phyloP scores from a whole-genome alignment of 92 coral and sea anemone species.

The Epizoanthus stellaris region DNA sequence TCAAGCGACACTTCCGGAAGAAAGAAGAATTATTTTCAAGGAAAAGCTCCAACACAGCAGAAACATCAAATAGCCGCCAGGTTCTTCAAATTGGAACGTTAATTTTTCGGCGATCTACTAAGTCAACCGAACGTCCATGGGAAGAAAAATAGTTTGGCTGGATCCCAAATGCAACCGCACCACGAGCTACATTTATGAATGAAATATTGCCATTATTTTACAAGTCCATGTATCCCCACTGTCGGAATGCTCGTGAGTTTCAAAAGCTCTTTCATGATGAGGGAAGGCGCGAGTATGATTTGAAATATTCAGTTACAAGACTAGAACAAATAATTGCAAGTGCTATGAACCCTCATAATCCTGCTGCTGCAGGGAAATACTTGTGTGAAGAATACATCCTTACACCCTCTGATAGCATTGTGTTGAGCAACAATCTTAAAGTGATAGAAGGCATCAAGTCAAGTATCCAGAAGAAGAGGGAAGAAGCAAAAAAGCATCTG shows the following conservation, averaged over 20 bases:
- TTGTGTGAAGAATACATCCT: constrained; percentile 41
- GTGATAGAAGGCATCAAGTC: constrained; percentile 35
- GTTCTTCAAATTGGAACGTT: no score
- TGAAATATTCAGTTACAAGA: constrained; percentile 13
- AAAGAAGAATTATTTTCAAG: no score
- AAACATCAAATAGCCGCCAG: no score
- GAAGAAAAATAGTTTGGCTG: constrained; percentile 53
- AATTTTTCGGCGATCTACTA: no score
- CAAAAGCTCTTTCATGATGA: constrained; percentile 41
- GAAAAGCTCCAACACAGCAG: no score
- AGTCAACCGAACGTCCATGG: constrained; percentile 17
- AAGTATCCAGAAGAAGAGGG: constrained; percentile 52
- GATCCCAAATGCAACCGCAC: constrained; percentile 58
- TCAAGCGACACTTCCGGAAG: no score
- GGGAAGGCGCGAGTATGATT: constrained; percentile 48
- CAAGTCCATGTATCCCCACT: constrained; percentile 35
- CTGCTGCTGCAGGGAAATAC: constrained; percentile 57
- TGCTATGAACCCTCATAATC: constrained; percentile 32
- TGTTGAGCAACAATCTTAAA: constrained; percentile 44
- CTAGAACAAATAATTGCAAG: constrained; percentile 25
- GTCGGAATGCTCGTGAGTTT: constrained; percentile 47
- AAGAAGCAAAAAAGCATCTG: constrained; percentile 45
- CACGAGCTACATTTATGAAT: constrained; percentile 49
- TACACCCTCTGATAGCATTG: constrained; percentile 32
- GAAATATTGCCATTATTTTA: constrained; percentile 36